A percentile compares a stretch with the other conserved stretches of the same genome.
phyloP scores from a whole-genome alignment of 2,888 invertebrate species.

The Tenthredo livida region DNA sequence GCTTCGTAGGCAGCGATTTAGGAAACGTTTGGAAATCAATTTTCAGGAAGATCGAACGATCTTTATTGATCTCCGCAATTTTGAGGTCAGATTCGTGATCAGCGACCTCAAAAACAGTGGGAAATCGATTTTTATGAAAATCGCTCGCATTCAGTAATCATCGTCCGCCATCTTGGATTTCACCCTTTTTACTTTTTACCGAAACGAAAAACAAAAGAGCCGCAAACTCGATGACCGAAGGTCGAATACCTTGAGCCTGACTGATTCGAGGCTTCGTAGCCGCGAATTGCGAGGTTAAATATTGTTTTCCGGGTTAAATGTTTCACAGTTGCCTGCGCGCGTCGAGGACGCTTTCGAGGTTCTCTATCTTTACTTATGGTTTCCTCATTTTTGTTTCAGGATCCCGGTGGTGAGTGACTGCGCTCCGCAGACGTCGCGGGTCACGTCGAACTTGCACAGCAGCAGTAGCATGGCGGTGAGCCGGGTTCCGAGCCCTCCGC shows the following conservation, averaged over 20 bases:
- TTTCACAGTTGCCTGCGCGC: conserved; percentile 38
- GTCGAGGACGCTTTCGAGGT: conserved; percentile 29
- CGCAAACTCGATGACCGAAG: background rate
- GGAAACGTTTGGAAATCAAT: too few species aligned
- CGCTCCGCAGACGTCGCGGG: conserved; percentile 93
- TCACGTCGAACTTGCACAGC: conserved; percentile 89
- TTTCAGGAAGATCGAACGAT: too few species aligned
- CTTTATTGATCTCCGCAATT: background rate
- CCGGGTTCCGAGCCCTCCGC: conserved; percentile 97
- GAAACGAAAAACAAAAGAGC: background rate
- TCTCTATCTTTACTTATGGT: background rate
- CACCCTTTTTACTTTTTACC: too few species aligned
- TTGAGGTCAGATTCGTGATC: background rate
- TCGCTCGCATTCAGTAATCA: background rate
- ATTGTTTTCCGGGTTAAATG: conserved; percentile 29
- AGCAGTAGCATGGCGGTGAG: conserved; percentile 97
- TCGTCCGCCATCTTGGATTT: background rate
- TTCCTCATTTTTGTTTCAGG: conserved; percentile 80
- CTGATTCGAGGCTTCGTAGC: conserved; percentile 1
- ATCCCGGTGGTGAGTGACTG: conserved; percentile 89
- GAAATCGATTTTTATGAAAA: background rate
- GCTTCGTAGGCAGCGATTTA: too few species aligned
- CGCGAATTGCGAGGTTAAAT: background rate
- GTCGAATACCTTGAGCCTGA: conserved; percentile 39
- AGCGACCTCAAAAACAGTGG: background rate